Evolutionary conservation across 92 coral and sea anemone genomes (phyloP).

Genomic region (Desmophyllum pertusum): DNA sequence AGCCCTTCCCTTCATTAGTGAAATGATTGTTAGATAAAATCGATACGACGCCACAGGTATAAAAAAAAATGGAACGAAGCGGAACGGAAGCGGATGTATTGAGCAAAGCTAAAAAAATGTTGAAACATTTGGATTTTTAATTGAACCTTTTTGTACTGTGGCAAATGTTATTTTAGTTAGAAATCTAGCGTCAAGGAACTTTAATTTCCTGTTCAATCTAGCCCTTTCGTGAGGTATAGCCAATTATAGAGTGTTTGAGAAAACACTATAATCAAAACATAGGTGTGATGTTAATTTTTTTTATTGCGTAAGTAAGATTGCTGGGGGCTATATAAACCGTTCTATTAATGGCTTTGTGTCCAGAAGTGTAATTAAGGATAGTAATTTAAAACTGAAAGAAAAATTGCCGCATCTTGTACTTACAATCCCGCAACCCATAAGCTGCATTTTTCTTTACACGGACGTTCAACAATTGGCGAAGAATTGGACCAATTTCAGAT

Average conservation of each 20-base stretch:
- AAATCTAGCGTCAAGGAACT: background rate
- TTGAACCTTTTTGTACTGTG: background rate
- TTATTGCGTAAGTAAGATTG: background rate
- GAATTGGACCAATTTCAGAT: background rate
- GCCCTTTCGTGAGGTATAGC: background rate
- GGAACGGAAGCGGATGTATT: too few species aligned
- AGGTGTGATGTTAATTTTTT: background rate
- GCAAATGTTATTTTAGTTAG: background rate
- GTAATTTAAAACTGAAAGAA: background rate
- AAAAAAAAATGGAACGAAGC: too few species aligned
- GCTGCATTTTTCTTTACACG: background rate
- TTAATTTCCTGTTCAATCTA: background rate
- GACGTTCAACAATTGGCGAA: background rate
- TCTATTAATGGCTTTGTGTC: background rate
- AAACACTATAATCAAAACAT: background rate
- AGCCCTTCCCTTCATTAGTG: background rate
- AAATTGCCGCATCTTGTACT: background rate
- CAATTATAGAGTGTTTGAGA: background rate
- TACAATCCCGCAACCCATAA: background rate
- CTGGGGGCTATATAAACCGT: background rate
- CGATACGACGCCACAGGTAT: background rate
- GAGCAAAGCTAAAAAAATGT: background rate
- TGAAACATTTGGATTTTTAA: background rate
- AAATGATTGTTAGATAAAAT: background rate
- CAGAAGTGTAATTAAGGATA: background rate